Evolutionary conservation across 2,888 invertebrate species (phyloP).

Genomic region (Calameuta filiformis): DNA sequence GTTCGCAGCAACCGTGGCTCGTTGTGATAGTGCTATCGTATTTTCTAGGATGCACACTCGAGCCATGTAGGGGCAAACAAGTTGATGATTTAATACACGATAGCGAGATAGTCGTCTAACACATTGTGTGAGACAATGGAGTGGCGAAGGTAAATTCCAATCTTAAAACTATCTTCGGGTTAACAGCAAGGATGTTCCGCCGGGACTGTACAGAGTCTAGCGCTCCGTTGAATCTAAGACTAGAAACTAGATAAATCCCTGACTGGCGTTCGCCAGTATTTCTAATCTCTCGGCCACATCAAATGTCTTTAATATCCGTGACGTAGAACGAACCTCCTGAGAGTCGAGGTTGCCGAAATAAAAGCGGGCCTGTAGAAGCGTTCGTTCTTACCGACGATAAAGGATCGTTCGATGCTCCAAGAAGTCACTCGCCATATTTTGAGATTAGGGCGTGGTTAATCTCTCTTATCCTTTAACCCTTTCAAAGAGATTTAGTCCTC

Average conservation of each 20-base stretch:
- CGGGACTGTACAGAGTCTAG: neutral
- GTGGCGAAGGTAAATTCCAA: neutral
- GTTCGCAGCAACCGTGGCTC: neutral
- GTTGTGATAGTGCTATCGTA: neutral
- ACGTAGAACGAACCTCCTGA: neutral
- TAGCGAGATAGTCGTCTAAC: neutral
- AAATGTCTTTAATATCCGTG: neutral
- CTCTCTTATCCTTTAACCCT: constrained; percentile 22
- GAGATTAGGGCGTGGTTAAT: constrained; percentile 43
- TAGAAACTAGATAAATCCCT: neutral
- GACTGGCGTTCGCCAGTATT: neutral
- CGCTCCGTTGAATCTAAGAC: neutral
- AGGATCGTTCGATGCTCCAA: neutral
- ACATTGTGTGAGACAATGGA: neutral
- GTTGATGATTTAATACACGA: neutral
- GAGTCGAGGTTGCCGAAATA: neutral
- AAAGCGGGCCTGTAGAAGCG: neutral
- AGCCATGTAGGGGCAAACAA: neutral
- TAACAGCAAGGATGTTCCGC: neutral
- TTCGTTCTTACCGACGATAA: neutral
- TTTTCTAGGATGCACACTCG: neutral
- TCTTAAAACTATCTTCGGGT: neutral
- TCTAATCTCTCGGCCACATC: neutral
- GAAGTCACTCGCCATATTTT: constrained; percentile 20
- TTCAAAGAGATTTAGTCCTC: neutral